These are phyloP conservation scores for Buceros bicornis DNA, from an alignment of 2,797 vertebrate species.

Conservation along the genomic window DNA sequence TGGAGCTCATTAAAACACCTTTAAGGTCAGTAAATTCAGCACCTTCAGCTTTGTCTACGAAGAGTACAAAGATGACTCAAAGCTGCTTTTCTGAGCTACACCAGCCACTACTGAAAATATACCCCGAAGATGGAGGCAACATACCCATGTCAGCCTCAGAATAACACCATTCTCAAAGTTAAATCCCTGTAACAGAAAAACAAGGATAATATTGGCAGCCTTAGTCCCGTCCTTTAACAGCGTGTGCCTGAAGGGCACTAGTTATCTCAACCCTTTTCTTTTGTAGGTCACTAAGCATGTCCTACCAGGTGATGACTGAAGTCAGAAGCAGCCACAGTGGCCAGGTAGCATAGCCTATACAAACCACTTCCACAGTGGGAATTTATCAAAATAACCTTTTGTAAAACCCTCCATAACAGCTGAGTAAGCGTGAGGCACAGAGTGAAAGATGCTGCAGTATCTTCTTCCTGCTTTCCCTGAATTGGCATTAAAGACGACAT, in stretches of 20 bases:
- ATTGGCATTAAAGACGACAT: background rate
- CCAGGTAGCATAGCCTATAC: background rate
- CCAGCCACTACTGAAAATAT: background rate
- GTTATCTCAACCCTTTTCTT: background rate
- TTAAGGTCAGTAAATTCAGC: background rate
- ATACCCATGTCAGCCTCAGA: background rate
- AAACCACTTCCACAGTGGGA: background rate
- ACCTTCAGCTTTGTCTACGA: background rate
- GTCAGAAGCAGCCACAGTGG: background rate
- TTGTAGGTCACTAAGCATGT: background rate
- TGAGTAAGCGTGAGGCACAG: rapidly evolving
- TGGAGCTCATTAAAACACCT: background rate
- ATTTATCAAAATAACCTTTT: background rate
- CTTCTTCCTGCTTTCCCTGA: background rate
- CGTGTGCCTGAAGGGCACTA: background rate
- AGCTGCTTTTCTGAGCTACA: background rate
- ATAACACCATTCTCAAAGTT: background rate
- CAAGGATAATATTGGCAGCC: background rate
- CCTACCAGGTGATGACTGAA: background rate
- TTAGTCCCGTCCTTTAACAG: background rate
- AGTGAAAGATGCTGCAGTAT: background rate
- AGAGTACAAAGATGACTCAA: background rate
- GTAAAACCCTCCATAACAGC: background rate
- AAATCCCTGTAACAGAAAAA: background rate
- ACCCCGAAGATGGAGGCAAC: background rate